Base-by-base conservation (phyloP, 2,888 invertebrate species). In the Danaus chrysippus region DNA sequence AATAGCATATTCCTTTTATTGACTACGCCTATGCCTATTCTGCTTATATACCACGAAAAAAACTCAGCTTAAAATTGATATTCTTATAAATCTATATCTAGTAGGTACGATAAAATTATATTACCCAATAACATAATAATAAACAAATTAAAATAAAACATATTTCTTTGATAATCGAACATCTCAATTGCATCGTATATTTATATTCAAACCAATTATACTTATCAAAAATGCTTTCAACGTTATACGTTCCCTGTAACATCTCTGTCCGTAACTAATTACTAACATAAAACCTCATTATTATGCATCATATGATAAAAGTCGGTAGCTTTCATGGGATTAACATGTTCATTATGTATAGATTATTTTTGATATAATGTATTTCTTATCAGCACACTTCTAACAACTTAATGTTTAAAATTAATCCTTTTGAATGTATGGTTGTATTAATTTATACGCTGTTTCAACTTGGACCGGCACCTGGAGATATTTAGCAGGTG, bases 261-360 rank as follows among this genome's bases (percentile, higher is more conserved):
- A 34, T 49, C 46, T 10, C 49, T 11, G 15, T 52, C 42, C n/a
- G 11, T 34, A 49, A n/a, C 61, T 62, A 64, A 66, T 66, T 53
- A 64, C 57, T 15, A 54, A 42, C 49, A 59, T 64, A 64, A 56
- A 58, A 57, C 44, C 61, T 64, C 61, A 62, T 64, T 61, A 59
- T 53, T 59, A 64, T 59, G 55, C 55, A 64, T 52, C 61, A 49
- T 52, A 49, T 54, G 66, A 66, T 63, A 61, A 62, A 57, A 60
- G 49, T 46, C 65, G 61, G 61, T 64, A 64, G 64, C 66, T 66
- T 64, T 61, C 17, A 49, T 49, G 17, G 49, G 49, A 17, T 49
- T 49, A 49, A 49, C 49, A 49, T 10, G 17, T 49, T 49, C 15
- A 49, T 49, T 17, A 49, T 11, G 49, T 17, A 10, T 8, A 49